Evolutionary conservation across 2,888 invertebrate species (phyloP).

Genomic region (Microctonus brassicae): DNA sequence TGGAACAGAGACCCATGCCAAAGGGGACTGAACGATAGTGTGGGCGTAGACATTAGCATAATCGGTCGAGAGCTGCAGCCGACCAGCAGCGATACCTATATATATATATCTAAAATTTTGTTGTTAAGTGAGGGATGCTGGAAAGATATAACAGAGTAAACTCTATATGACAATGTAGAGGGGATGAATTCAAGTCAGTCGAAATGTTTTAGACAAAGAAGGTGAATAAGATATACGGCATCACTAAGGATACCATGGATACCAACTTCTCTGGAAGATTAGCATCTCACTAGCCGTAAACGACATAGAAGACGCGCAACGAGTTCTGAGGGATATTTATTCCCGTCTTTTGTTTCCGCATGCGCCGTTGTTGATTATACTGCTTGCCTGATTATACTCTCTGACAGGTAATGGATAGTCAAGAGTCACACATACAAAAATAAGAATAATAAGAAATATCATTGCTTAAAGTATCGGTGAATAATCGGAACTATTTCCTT

Average conservation of each 20-base stretch:
- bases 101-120: neutral
- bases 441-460: neutral
- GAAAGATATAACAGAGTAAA: neutral
- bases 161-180: neutral
- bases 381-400: neutral
- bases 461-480: neutral
- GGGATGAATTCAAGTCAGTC: neutral
- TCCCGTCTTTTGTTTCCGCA: constrained; percentile 55
- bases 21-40: constrained; percentile 35
- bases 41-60: constrained; percentile 47
- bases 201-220: constrained; percentile 33
- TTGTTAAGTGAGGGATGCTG: neutral
- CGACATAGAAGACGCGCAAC: constrained; percentile 52
- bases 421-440: neutral
- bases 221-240: constrained; percentile 32
- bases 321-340: constrained; percentile 51
- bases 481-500: neutral
- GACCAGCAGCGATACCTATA: no score
- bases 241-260: constrained; percentile 44
- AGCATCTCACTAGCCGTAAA: constrained; percentile 53
- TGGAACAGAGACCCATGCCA: neutral
- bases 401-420: neutral
- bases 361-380: constrained; percentile 53
- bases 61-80: constrained; percentile 42
- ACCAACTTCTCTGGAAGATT: constrained; percentile 46